Base-by-base conservation (phyloP, 2,113 vertebrate genomes). In the Thalassarche chlororhynchos region DNA sequence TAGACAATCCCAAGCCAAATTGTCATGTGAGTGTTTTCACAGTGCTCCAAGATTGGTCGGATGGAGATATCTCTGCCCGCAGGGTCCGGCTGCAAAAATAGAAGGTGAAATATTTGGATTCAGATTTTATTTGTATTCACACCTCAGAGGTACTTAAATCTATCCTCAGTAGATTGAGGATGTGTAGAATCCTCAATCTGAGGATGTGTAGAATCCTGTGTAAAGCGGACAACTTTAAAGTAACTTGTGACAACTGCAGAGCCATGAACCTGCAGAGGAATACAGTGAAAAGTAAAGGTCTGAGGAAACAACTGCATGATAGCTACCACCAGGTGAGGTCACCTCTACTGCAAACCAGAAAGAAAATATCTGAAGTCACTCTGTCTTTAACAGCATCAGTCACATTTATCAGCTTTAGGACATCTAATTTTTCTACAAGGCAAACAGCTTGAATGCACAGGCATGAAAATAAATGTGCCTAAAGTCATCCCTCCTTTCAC, bases 1-100 rank as follows among this genome's bases (percentile, higher is more conserved):
- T 99, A 99, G 93, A 99, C 99, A 58, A 99, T 99, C 82, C 99
- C 99, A 71, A 99, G 99, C 99, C 99, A 99, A 98, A 99, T 99
- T 97, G 99, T 99, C 99, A 99, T 99, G 97, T 99, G 99, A 80
- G 99, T 99, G 98, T 99, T 99, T 97, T 99, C 99, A 83, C 99
- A 99, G 98, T 99, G 99, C 97, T 99, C 99, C 99, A 99, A 93
- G 95, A 99, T 99, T 5, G 99, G 99, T 91, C 99, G 99, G 97
- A 99, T 99, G 95, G 99, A 99, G 83, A 99, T 99, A 93, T 99
- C 99, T 97, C 99, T 98, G 89, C 99, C 99, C 18, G 99, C 99
- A 93, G 99, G 99, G 93, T 99, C 99, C 19, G 99, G 99, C 99
- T 99, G 98, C 86, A 95, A 81, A 91, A 65, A 90, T 9, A 96